phyloP scores from a whole-genome alignment of 92 coral and sea anemone genomes.

The Micromussa lordhowensis region DNA sequence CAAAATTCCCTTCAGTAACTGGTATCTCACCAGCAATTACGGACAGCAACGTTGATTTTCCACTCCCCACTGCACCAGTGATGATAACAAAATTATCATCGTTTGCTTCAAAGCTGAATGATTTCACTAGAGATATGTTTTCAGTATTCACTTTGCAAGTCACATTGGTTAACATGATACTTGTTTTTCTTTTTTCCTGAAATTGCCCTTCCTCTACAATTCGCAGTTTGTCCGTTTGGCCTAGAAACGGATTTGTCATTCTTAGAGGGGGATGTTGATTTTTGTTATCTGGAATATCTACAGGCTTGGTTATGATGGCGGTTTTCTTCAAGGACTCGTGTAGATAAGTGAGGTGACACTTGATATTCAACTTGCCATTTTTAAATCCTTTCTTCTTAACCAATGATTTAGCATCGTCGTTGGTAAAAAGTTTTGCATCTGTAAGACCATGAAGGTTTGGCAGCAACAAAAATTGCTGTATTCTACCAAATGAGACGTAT shows the following conservation, averaged over 20 bases:
- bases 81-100: slow-evolving; percentile 31
- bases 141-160: slow-evolving; percentile 16
- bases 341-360: slow-evolving; percentile 3
- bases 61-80: slow-evolving; percentile 69
- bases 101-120: slow-evolving; percentile 26
- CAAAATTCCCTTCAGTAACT: slow-evolving; percentile 32
- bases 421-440: neutral
- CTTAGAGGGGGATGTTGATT: slow-evolving; percentile 1
- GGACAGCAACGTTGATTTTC: slow-evolving; percentile 59
- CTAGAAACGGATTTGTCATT: neutral
- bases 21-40: slow-evolving; percentile 51
- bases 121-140: neutral
- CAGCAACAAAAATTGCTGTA: slow-evolving; percentile 38
- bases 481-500: slow-evolving; percentile 42
- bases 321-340: slow-evolving; percentile 17
- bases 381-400: neutral
- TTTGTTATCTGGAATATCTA: neutral
- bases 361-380: neutral
- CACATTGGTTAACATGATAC: slow-evolving; percentile 26
- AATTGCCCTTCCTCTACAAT: neutral
- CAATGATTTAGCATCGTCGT: neutral
- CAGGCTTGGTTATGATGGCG: slow-evolving; percentile 16
- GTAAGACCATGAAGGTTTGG: slow-evolving; percentile 27
- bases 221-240: slow-evolving; percentile 1
- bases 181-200: neutral